A percentile compares a stretch with the other conserved stretches of the same genome.
Conservation (phyloP, 2,888 invertebrate genomes). For the Nipponacmea schrenckii region DNA sequence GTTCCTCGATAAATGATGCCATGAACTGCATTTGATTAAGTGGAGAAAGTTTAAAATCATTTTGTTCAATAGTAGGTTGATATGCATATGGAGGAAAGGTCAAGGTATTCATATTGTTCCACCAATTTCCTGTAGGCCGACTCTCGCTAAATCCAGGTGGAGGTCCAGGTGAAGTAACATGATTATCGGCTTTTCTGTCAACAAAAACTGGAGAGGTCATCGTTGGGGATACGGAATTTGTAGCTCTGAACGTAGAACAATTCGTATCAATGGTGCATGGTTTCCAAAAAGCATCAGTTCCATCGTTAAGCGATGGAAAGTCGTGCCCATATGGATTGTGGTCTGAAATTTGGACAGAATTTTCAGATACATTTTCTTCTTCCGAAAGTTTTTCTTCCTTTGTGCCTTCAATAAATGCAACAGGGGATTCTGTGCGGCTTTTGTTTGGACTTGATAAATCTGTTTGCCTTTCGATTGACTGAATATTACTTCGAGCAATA, state of each 20-base stretch:
- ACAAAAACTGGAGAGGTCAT: not conserved
- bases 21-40: no score
- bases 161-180: not conserved
- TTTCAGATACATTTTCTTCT: not conserved
- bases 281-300: not conserved
- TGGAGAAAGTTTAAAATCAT: no score
- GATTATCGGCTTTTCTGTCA: not conserved
- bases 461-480: not conserved
- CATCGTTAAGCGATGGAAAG: not conserved
- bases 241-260: not conserved
- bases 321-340: not conserved
- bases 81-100: no score
- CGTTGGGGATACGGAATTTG: not conserved
- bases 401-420: not conserved
- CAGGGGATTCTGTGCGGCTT: not conserved
- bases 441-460: not conserved
- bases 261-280: not conserved
- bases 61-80: no score
- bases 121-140: not conserved
- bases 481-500: slow-evolving; percentile 22
- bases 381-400: not conserved
- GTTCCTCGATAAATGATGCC: no score
- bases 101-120: no score
- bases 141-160: slow-evolving; percentile 1
- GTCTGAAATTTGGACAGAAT: not conserved